phyloP scores from a whole-genome alignment of 2,888 invertebrate genomes.

The Meghimatium bilineatum region DNA sequence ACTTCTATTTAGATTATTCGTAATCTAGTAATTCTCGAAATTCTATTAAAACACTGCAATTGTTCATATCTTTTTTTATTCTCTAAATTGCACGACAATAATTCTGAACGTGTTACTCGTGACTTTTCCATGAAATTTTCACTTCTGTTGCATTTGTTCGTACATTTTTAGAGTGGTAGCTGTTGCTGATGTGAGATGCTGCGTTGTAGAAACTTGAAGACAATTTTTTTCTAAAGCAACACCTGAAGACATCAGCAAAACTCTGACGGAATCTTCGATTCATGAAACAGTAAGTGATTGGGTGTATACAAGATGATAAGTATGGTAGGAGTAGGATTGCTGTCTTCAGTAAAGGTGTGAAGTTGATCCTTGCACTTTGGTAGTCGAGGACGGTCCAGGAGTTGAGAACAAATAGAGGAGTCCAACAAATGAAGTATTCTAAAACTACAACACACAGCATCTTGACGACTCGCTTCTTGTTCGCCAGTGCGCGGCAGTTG shows the following conservation, averaged over 20 bases:
- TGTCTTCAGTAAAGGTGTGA: slow-evolving; percentile 79
- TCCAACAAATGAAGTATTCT: slow-evolving; percentile 94
- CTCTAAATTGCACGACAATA: too few species aligned
- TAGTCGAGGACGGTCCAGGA: slow-evolving; percentile 87
- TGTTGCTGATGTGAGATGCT: slow-evolving; percentile 11
- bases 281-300: slow-evolving; percentile 95
- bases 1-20: too few species aligned
- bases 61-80: too few species aligned
- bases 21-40: too few species aligned
- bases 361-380: slow-evolving; percentile 79
- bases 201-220: slow-evolving; percentile 34
- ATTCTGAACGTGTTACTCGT: too few species aligned
- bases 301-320: slow-evolving; percentile 90
- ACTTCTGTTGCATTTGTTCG: background rate
- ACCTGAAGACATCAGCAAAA: slow-evolving; percentile 85
- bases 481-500: slow-evolving; percentile 53
- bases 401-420: slow-evolving; percentile 88
- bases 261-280: slow-evolving; percentile 89
- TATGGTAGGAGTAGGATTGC: slow-evolving; percentile 87
- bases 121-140: slow-evolving; percentile 27
- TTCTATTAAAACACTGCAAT: too few species aligned
- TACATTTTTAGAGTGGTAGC: background rate
- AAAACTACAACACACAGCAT: slow-evolving; percentile 93
- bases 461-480: slow-evolving; percentile 77
- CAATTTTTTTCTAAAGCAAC: slow-evolving; percentile 76